These are phyloP conservation scores for Cosmopolites sordidus DNA, from an alignment of 2,888 invertebrate species.

Conservation along the genomic window DNA sequence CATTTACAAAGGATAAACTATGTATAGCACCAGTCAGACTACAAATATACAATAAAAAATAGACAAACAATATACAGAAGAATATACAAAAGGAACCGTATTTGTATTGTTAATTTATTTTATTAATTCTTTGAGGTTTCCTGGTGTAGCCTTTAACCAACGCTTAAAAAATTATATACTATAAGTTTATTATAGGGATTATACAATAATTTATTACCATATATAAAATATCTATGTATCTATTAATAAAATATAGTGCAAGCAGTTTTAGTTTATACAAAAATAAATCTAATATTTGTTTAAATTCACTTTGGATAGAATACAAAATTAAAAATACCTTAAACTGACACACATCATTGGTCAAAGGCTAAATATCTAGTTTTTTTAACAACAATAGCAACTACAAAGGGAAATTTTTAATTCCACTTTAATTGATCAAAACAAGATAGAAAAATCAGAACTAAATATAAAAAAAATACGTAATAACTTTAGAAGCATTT, in stretches of 20 bases:
- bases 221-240: no score
- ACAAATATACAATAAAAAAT: conserved; percentile 42
- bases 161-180: background rate
- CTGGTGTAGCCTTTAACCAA: background rate
- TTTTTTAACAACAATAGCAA: conserved; percentile 37
- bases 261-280: background rate
- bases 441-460: no score
- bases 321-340: no score
- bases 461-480: no score
- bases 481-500: no score
- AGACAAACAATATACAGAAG: conserved; percentile 37
- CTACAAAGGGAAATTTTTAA: conserved; percentile 19
- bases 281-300: background rate
- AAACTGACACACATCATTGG: no score
- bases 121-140: no score
- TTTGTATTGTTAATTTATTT: background rate
- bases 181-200: no score
- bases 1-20: conserved; percentile 45
- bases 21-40: conserved; percentile 51
- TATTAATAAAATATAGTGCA: no score
- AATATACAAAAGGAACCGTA: conserved; percentile 38
- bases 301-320: no score
- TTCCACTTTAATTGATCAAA: background rate
- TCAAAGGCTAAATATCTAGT: no score
- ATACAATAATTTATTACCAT: no score